phyloP scores from a whole-genome alignment of 2,888 invertebrate species.

The Octonoba sinensis region DNA sequence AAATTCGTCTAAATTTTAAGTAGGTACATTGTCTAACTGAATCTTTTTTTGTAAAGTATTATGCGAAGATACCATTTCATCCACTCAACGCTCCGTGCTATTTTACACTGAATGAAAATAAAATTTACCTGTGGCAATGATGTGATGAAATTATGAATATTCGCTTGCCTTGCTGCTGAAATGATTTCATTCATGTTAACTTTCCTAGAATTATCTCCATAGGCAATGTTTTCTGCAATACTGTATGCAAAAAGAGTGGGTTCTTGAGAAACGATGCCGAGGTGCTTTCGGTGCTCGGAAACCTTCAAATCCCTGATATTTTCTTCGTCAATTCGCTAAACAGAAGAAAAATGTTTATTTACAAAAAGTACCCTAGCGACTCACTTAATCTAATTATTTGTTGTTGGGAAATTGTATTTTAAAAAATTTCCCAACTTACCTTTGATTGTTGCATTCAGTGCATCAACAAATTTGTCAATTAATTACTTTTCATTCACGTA shows the following conservation, averaged over 20 bases:
- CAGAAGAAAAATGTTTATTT: not conserved
- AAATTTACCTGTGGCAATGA: slow-evolving; percentile 45
- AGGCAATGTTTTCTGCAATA: slow-evolving; percentile 90
- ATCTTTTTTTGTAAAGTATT: no score
- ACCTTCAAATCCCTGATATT: slow-evolving; percentile 74
- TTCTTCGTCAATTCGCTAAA: slow-evolving; percentile 5
- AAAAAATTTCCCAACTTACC: not conserved
- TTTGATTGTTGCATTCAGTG: not conserved
- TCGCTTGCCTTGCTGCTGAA: slow-evolving; percentile 59
- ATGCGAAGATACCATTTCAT: no score
- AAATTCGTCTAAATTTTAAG: no score
- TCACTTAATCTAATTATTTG: no score
- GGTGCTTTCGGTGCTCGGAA: slow-evolving; percentile 79
- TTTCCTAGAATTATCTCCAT: slow-evolving; percentile 80
- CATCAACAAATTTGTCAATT: no score
- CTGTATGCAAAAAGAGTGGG: slow-evolving; percentile 89
- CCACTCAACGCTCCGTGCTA: no score
- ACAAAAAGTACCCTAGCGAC: not conserved
- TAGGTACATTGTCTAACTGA: not conserved
- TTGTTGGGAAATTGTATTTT: not conserved
- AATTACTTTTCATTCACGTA: no score
- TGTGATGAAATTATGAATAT: slow-evolving; percentile 63
- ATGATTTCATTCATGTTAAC: slow-evolving; percentile 55
- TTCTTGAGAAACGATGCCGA: slow-evolving; percentile 94
- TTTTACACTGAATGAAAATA: no score